Evolutionary conservation across 2,888 invertebrate genomes (phyloP).

Genomic region (Melitaea athalia): DNA sequence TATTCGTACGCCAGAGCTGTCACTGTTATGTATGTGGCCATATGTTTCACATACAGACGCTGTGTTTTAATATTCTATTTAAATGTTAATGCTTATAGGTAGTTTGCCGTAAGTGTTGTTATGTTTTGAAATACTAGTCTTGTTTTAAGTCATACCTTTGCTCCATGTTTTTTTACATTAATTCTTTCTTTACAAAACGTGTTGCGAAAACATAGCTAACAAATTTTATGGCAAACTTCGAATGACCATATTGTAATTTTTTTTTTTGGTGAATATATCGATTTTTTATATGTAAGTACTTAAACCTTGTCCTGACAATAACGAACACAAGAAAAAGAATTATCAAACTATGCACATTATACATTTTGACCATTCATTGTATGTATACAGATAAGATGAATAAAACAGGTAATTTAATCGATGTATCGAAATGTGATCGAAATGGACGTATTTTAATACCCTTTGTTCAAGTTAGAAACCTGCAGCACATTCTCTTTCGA

Average conservation of each 20-base stretch:
- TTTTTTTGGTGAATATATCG: too few relatives aligned
- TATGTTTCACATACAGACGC: not conserved
- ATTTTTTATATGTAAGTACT: too few relatives aligned
- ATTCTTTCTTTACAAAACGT: not conserved
- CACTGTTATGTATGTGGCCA: not conserved
- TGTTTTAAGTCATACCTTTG: conserved; percentile 2
- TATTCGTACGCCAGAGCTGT: not conserved
- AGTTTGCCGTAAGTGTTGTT: not conserved
- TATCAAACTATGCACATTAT: too few relatives aligned
- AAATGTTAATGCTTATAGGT: not conserved
- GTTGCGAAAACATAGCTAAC: too few relatives aligned
- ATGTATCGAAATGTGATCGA: not conserved
- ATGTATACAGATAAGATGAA: too few relatives aligned
- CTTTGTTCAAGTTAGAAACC: not conserved
- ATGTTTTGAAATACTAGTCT: not conserved
- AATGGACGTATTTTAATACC: not conserved
- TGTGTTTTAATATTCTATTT: conserved; percentile 4
- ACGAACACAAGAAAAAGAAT: too few relatives aligned
- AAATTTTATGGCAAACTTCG: too few relatives aligned
- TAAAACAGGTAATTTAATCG: not conserved
- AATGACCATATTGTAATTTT: too few relatives aligned
- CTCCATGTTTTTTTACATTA: not conserved
- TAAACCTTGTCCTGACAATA: too few relatives aligned
- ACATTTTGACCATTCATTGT: too few relatives aligned
- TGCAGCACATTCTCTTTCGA: not conserved